These are phyloP conservation scores for Formicarius rufipectus DNA, from an alignment of 2,113 vertebrate genomes.

Conservation along the genomic window DNA sequence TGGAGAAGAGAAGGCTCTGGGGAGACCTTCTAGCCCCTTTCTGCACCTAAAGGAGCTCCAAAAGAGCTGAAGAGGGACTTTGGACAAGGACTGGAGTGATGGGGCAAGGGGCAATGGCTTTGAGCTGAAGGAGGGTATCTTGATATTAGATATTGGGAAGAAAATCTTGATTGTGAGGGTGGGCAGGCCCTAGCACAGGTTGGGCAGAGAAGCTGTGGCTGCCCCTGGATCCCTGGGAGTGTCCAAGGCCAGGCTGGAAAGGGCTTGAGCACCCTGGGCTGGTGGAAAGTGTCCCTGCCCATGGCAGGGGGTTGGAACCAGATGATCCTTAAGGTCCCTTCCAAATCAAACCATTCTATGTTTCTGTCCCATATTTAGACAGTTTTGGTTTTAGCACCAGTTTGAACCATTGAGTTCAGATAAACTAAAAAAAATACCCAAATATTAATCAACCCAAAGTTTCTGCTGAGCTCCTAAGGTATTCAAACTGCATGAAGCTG, in stretches of 20 bases:
- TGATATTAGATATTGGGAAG: not conserved
- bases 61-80: not conserved
- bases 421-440: not conserved
- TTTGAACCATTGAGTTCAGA: not conserved
- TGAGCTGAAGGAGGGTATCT: not conserved
- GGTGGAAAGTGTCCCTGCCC: not conserved
- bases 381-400: not conserved
- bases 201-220: not conserved
- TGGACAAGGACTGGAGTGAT: not conserved
- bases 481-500: not conserved
- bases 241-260: fast-evolving
- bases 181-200: not conserved
- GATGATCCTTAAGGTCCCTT: not conserved
- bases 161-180: not conserved
- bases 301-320: not conserved
- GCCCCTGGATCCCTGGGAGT: not conserved
- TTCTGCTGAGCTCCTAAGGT: not conserved
- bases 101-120: not conserved
- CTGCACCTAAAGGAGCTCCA: not conserved
- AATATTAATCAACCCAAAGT: not conserved
- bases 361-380: not conserved
- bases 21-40: not conserved
- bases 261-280: fast-evolving
- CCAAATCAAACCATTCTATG: not conserved
- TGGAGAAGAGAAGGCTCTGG: not conserved